Evolutionary conservation across 2,888 invertebrate species (phyloP).

Genomic region (Lapara coniferarum): DNA sequence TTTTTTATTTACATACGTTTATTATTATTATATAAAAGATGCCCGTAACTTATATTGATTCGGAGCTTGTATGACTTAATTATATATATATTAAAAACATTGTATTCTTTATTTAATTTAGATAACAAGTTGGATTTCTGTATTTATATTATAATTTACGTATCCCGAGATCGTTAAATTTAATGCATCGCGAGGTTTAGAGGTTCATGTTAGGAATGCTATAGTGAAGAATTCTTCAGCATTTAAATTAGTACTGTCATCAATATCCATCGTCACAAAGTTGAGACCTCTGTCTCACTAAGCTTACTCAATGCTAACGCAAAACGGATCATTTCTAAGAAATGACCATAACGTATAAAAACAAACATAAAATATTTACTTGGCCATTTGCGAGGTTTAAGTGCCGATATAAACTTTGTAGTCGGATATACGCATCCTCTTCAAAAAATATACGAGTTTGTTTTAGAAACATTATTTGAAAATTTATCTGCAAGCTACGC

Average conservation of each 20-base stretch:
- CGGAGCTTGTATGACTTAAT: too few relatives aligned
- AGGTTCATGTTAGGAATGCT: too few relatives aligned
- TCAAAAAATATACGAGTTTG: constrained; percentile 43
- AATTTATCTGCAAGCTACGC: constrained; percentile 68
- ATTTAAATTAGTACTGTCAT: too few relatives aligned
- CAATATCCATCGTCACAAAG: neutral
- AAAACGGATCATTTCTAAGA: constrained; percentile 43
- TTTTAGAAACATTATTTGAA: constrained; percentile 59
- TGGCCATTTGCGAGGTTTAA: constrained; percentile 46
- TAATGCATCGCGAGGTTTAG: too few relatives aligned
- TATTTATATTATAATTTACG: too few relatives aligned
- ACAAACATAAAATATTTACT: constrained; percentile 53
- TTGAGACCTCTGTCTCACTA: constrained; percentile 33
- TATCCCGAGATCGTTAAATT: too few relatives aligned
- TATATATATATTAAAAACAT: too few relatives aligned
- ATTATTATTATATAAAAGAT: neutral
- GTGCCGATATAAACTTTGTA: constrained; percentile 56
- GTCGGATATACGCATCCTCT: constrained; percentile 39
- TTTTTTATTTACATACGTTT: neutral
- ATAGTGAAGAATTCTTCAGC: too few relatives aligned
- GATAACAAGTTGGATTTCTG: too few relatives aligned
- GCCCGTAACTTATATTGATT: too few relatives aligned
- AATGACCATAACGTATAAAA: constrained; percentile 34
- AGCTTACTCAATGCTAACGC: constrained; percentile 32
- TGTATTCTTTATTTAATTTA: too few relatives aligned